These are phyloP conservation scores for Geophilus truncorum DNA, from an alignment of 2,888 invertebrate genomes.

Conservation along the genomic window DNA sequence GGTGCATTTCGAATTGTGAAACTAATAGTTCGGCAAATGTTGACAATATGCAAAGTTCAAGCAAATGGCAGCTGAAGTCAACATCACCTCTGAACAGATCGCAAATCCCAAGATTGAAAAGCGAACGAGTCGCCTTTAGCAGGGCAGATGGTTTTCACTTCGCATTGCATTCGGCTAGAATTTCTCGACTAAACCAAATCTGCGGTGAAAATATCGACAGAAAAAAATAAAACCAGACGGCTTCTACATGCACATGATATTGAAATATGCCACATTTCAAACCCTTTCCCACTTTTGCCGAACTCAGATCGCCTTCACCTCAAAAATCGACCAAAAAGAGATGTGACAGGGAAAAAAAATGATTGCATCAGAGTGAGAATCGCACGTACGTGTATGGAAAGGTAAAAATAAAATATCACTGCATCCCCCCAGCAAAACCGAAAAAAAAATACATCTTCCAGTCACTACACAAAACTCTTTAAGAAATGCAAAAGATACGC, in stretches of 20 bases:
- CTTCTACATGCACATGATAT: background rate
- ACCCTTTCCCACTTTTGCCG: background rate
- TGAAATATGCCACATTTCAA: background rate
- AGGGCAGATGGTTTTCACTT: conserved; percentile 6
- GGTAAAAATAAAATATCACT: conserved; percentile 15
- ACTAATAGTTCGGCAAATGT: background rate
- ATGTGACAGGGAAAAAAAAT: conserved; percentile 15
- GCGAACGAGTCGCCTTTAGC: conserved; percentile 3
- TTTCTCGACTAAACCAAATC: background rate
- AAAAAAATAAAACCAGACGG: background rate
- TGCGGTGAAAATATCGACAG: conserved; percentile 1
- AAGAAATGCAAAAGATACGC: no score
- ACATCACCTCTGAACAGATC: background rate
- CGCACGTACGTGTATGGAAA: background rate
- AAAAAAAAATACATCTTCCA: no score
- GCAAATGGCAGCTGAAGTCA: background rate
- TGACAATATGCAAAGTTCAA: background rate
- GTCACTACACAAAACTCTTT: no score
- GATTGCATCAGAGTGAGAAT: conserved; percentile 18
- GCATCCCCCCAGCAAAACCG: no score
- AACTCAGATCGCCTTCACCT: background rate
- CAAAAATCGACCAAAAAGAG: background rate
- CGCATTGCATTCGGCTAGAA: background rate
- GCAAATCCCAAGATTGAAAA: conserved; percentile 1
- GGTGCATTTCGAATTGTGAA: background rate